These are phyloP conservation scores for Pangasius macronema DNA, from an alignment of 2,797 vertebrate species.

Conservation along the genomic window DNA sequence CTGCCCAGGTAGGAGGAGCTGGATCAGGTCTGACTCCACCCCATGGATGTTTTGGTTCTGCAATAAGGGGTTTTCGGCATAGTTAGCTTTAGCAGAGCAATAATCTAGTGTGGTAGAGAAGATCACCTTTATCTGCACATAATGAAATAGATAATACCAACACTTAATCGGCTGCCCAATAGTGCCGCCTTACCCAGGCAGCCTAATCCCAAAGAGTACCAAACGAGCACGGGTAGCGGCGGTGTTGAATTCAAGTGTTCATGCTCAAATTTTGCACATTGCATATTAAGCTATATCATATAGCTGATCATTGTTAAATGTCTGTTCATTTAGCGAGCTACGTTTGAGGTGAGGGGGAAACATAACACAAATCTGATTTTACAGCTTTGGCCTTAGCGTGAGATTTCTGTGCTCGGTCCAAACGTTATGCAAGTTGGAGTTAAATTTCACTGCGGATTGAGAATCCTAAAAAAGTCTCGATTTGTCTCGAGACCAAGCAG, in stretches of 20 bases:
- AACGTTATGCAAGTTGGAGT: not conserved
- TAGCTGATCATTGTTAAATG: not conserved
- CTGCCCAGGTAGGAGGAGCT: too few species aligned
- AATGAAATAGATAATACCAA: not conserved
- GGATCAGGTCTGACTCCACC: not conserved
- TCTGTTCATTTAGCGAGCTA: not conserved
- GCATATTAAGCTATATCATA: not conserved
- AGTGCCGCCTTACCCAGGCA: not conserved
- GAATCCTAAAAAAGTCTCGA: not conserved
- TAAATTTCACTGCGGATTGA: not conserved
- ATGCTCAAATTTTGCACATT: conserved; percentile 5
- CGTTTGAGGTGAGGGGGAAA: not conserved
- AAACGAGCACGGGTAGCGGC: not conserved
- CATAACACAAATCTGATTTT: not conserved
- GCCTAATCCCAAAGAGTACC: not conserved
- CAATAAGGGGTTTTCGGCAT: not conserved
- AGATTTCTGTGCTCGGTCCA: not conserved
- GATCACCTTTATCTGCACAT: not conserved
- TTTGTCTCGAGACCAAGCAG: not conserved
- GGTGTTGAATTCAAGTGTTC: not conserved
- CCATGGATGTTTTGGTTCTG: not conserved
- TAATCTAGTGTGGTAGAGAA: not conserved
- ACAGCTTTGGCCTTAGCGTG: not conserved
- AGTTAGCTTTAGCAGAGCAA: not conserved
- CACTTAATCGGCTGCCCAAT: not conserved